These are phyloP conservation scores for Oncorhynchus keta DNA, from an alignment of 2,113 vertebrate species.

Conservation along the genomic window DNA sequence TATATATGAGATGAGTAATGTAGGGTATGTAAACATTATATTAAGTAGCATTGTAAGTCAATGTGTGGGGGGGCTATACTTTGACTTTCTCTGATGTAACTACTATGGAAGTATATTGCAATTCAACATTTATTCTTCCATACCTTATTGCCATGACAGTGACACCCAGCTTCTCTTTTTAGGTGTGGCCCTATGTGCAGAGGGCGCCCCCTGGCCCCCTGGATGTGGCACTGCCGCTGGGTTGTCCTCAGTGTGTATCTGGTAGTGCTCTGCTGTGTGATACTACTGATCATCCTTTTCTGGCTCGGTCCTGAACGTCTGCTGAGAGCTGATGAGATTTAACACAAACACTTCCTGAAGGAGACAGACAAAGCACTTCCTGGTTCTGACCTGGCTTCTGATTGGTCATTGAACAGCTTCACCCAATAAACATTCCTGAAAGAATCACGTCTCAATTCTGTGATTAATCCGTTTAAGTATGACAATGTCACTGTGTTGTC, in stretches of 20 bases:
- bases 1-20: too few species aligned
- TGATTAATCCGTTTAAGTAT: background rate
- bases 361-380: background rate
- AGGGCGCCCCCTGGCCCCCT: conserved; percentile 54
- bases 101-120: too few species aligned
- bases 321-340: background rate
- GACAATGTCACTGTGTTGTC: background rate
- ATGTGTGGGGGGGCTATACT: too few species aligned
- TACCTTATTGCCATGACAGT: background rate
- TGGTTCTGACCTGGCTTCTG: background rate
- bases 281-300: conserved; percentile 57
- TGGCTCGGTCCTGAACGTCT: background rate
- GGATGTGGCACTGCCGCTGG: conserved; percentile 65
- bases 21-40: too few species aligned
- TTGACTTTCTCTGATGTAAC: too few species aligned
- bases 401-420: conserved; percentile 3
- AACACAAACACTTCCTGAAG: background rate
- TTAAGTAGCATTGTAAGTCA: too few species aligned
- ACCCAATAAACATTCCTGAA: background rate
- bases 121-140: too few species aligned
- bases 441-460: background rate
- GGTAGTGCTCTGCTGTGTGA: conserved; percentile 63
- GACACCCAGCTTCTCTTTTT: background rate
- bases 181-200: conserved; percentile 56
- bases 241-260: conserved; percentile 67